phyloP scores from a whole-genome alignment of 2,888 invertebrate species.

The Rotaria macrura region DNA sequence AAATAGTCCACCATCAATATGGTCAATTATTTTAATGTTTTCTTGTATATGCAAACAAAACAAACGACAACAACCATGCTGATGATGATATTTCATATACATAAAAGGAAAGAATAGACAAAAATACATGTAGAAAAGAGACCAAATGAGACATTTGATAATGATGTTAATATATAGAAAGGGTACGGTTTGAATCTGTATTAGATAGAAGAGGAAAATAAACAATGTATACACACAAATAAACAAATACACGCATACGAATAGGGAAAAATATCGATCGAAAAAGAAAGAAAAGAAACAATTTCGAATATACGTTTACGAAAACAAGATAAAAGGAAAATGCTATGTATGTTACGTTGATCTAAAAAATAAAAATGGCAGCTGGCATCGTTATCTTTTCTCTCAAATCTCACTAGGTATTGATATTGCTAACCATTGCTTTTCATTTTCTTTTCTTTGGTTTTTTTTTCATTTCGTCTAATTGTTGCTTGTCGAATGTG shows the following conservation, averaged over 20 bases:
- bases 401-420: background rate
- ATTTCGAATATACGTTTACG: background rate
- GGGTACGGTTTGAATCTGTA: background rate
- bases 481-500: background rate
- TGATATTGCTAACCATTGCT: no score
- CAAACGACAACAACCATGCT: background rate
- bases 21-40: background rate
- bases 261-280: background rate
- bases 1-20: background rate
- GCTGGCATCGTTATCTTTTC: background rate
- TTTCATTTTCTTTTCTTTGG: background rate
- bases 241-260: background rate
- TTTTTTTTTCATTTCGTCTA: background rate
- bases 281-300: background rate
- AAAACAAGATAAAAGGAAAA: background rate
- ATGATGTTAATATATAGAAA: background rate
- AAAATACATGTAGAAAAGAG: conserved; percentile 1
- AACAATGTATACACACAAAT: background rate
- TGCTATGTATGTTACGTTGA: background rate
- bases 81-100: background rate
- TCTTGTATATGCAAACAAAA: conserved; percentile 7
- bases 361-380: background rate
- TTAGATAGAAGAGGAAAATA: background rate
- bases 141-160: background rate
- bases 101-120: background rate